A percentile compares a stretch with the other conserved stretches of the same genome.
These are phyloP conservation scores for Phenganax stokvisi DNA, from an alignment of 92 coral and sea anemone species.

Conservation along the genomic window DNA sequence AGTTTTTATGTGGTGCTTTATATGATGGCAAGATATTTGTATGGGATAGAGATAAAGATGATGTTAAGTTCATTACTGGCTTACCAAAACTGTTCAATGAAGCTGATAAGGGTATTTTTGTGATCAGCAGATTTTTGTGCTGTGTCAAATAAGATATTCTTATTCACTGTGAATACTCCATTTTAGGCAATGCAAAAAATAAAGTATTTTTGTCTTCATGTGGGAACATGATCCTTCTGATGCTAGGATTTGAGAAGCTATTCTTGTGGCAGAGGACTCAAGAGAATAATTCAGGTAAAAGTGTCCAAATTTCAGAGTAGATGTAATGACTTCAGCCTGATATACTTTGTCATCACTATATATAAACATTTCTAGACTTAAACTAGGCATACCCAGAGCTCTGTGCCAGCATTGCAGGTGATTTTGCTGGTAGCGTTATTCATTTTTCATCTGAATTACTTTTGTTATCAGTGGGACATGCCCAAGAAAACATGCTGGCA, in stretches of 20 bases:
- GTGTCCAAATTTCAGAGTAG: too few relatives aligned
- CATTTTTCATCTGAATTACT: background rate
- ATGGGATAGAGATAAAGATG: conserved; percentile 72
- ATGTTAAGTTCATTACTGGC: conserved; percentile 60
- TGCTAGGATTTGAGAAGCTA: conserved; percentile 67
- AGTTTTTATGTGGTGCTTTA: conserved; percentile 76
- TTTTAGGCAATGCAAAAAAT: conserved; percentile 54
- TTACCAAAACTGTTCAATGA: conserved; percentile 34
- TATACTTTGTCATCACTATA: background rate
- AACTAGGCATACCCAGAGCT: background rate
- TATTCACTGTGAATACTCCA: background rate
- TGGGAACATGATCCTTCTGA: conserved; percentile 64
- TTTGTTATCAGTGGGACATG: background rate
- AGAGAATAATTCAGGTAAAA: conserved; percentile 24
- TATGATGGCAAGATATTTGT: conserved; percentile 80
- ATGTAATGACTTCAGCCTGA: too few relatives aligned
- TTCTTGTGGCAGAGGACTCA: conserved; percentile 82
- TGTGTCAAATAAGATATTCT: too few relatives aligned
- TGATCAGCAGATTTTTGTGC: too few relatives aligned
- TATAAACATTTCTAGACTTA: background rate
- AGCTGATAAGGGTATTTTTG: conserved; percentile 29
- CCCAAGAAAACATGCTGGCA: background rate
- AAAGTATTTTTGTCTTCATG: conserved; percentile 71
- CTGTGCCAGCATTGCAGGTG: background rate
- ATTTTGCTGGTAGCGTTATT: background rate